Evolutionary conservation across 2,113 vertebrate species (phyloP).

Genomic region (Stigmatopora argus): DNA sequence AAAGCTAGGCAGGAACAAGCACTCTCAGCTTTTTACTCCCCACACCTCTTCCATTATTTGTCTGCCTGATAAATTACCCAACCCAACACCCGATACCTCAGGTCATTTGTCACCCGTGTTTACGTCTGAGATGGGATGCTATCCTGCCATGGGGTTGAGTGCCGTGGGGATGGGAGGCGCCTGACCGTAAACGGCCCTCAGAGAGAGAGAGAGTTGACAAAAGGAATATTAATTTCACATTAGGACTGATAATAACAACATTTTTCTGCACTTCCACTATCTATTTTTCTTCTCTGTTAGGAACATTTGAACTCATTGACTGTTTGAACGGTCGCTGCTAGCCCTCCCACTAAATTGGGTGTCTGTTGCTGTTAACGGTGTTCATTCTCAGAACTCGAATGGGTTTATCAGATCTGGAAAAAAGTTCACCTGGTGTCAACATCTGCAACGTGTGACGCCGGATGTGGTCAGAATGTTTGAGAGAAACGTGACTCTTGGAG

Average conservation of each 20-base stretch:
- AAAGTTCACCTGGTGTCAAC: background rate
- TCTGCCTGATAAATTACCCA: slow-evolving; percentile 59
- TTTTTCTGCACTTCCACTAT: background rate
- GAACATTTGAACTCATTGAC: background rate
- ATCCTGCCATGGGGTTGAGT: background rate
- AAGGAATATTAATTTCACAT: background rate
- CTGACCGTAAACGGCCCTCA: background rate
- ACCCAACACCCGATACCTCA: slow-evolving; percentile 60
- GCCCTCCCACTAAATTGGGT: too few relatives aligned
- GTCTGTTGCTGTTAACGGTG: too few relatives aligned
- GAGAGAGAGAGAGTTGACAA: background rate
- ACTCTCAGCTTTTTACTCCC: slow-evolving; percentile 37
- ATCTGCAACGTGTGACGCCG: background rate
- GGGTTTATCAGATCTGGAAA: background rate
- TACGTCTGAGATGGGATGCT: slow-evolving; percentile 54
- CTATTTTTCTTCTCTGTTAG: background rate
- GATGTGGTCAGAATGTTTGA: background rate
- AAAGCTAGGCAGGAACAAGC: slow-evolving; percentile 3
- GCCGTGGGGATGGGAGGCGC: background rate
- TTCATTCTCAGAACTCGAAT: background rate
- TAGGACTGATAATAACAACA: background rate
- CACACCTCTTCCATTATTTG: slow-evolving; percentile 50
- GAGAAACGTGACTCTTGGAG: background rate
- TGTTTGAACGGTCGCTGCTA: background rate
- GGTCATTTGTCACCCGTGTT: slow-evolving; percentile 66